Evolutionary conservation across 2,888 invertebrate species (phyloP).

Genomic region (Glyphotaelius pellucidus): DNA sequence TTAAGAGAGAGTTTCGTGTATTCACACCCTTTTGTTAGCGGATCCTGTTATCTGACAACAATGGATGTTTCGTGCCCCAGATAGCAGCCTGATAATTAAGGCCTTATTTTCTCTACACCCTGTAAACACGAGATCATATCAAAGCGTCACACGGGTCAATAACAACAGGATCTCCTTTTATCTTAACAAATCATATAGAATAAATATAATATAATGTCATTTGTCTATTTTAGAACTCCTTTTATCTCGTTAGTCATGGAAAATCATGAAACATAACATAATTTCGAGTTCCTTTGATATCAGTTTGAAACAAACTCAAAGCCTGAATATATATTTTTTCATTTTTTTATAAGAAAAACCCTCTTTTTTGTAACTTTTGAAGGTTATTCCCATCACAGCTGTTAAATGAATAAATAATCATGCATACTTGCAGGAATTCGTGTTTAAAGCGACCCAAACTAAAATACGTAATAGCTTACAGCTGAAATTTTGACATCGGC

Average conservation of each 20-base stretch:
- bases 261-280: not conserved
- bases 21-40: not conserved
- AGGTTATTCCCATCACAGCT: too few relatives aligned
- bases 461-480: too few relatives aligned
- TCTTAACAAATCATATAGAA: not conserved
- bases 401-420: too few relatives aligned
- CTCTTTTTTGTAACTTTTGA: too few relatives aligned
- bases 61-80: not conserved
- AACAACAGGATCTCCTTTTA: not conserved
- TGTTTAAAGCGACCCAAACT: too few relatives aligned
- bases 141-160: not conserved
- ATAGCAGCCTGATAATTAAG: not conserved
- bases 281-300: too few relatives aligned
- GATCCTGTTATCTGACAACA: not conserved
- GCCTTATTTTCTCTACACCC: not conserved
- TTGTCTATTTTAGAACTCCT: not conserved
- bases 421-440: too few relatives aligned
- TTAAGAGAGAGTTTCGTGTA: not conserved
- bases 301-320: too few relatives aligned
- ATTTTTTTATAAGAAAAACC: too few relatives aligned
- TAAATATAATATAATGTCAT: not conserved
- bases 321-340: too few relatives aligned
- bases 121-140: not conserved
- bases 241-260: too few relatives aligned
- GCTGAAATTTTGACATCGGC: too few relatives aligned